Base-by-base conservation (phyloP, 2,888 invertebrate species). In the Lypha dubia region DNA sequence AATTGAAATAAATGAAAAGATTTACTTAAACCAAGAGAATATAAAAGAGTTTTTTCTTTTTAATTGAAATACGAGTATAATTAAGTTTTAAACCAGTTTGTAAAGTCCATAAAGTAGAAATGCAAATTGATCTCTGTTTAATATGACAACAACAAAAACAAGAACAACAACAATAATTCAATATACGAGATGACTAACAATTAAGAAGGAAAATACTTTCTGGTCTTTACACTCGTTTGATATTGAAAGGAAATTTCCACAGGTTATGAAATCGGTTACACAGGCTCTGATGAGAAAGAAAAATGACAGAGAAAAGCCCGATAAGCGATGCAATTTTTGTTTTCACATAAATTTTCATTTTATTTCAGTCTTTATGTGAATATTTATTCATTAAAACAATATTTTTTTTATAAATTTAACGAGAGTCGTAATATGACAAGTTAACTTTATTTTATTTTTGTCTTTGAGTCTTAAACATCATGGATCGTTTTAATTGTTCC, bases 201-300 rank as follows among this genome's bases (percentile, higher is more conserved):
- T 46, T 44, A 44, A 35, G 13, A 28, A 65, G n/a, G n/a, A n/a
- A 68, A 62, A 49, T 85, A 68, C 83, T 49, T 76, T 77, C 86
- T 86, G 88, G 86, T 32, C n/a, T 17, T 49, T 17, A 17, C 32
- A 9, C 2, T 9, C 35, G 3, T 62, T 62, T 62, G 8, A 62
- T 22, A 3, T 15, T 15, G 13, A 41, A 60, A 58, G 41, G 7
- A 20, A 35, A 20, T 6, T 35, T 60, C 13, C 41, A 22, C 22
- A 22, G 20, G 22, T 20, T 38, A 38, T 8, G 22, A 62, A 62
- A 62, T 20, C 7, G 22, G 7, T 15, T 32, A 32, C 17, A 24
- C 0, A 15, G 20, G 7, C 24, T 28, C n/a, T n/a, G n/a, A n/a
- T n/a, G n/a, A n/a, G n/a, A n/a, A n/a, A n/a, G n/a, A n/a, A n/a